A percentile compares a stretch with the other conserved stretches of the same genome.
phyloP scores from a whole-genome alignment of 1,140 invertebrate genomes.

The Ostrea denselamellosa region DNA sequence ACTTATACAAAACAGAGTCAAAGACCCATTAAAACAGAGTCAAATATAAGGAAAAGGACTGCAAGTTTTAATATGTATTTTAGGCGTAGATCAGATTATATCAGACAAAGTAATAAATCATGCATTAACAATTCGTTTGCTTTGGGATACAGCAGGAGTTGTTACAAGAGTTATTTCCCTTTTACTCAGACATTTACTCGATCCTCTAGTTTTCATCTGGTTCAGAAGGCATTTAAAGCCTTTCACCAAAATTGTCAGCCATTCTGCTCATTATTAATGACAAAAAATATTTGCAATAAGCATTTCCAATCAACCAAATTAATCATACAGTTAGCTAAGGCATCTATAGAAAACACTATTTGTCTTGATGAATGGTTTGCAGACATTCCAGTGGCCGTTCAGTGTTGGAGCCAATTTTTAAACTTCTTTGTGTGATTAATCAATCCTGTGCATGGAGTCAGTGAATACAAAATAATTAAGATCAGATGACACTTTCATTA shows the following conservation, averaged over 20 bases:
- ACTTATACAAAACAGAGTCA: no score
- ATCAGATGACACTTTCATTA: conserved; percentile 43
- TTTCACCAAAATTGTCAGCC: conserved; percentile 29
- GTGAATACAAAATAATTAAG: conserved; percentile 41
- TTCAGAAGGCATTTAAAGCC: conserved; percentile 1
- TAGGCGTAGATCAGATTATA: no score
- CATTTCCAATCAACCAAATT: conserved; percentile 17
- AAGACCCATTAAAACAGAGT: no score
- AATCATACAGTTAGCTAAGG: conserved; percentile 37
- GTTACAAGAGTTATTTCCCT: conserved; percentile 13
- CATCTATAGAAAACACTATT: conserved; percentile 35
- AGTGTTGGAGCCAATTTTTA: conserved; percentile 34
- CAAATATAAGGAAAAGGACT: no score
- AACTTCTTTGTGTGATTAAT: conserved; percentile 35
- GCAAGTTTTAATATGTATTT: no score
- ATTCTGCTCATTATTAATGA: conserved; percentile 31
- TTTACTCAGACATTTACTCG: neutral
- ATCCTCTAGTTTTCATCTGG: neutral
- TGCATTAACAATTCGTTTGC: neutral
- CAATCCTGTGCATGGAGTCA: conserved; percentile 32
- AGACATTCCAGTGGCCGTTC: conserved; percentile 19
- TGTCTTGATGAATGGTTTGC: conserved; percentile 29
- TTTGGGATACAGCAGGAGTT: no score
- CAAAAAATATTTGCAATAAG: conserved; percentile 21
- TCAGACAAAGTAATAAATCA: no score